Evolutionary conservation across 2,888 invertebrate species (phyloP).

Genomic region (Diploptera punctata): DNA sequence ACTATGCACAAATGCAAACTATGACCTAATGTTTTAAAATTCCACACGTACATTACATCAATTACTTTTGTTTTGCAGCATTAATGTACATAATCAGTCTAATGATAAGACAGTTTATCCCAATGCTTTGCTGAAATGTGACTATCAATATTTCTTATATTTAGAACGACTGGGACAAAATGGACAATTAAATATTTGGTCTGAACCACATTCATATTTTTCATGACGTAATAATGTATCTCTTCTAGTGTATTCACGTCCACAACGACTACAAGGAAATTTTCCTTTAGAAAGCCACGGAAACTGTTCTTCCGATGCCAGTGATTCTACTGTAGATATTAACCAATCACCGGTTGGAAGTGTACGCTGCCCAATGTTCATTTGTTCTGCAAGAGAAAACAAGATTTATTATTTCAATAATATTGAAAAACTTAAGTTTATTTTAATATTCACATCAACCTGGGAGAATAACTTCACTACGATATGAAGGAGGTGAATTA

Average conservation of each 20-base stretch:
- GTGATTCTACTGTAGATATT: background rate
- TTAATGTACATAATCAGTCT: no score
- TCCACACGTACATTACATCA: no score
- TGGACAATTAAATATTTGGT: conserved; percentile 58
- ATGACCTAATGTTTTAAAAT: no score
- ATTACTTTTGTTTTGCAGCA: no score
- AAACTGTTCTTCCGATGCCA: background rate
- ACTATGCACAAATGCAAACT: no score
- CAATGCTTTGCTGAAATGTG: conserved; percentile 21
- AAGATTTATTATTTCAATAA: no score
- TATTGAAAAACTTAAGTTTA: no score
- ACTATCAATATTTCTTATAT: conserved; percentile 48
- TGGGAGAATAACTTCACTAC: no score
- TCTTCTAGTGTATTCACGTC: conserved; percentile 48
- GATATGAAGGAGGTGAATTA: no score
- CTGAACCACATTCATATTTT: conserved; percentile 60
- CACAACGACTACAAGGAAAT: conserved; percentile 48
- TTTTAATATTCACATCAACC: no score
- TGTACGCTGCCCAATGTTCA: background rate
- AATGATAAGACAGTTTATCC: background rate
- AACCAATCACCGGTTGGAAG: background rate
- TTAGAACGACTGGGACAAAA: conserved; percentile 56
- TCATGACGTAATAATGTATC: conserved; percentile 49
- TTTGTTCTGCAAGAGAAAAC: background rate
- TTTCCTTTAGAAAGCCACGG: conserved; percentile 30